Evolutionary conservation across 1,140 invertebrate genomes (phyloP).

Genomic region (Leptoteleia sp.): DNA sequence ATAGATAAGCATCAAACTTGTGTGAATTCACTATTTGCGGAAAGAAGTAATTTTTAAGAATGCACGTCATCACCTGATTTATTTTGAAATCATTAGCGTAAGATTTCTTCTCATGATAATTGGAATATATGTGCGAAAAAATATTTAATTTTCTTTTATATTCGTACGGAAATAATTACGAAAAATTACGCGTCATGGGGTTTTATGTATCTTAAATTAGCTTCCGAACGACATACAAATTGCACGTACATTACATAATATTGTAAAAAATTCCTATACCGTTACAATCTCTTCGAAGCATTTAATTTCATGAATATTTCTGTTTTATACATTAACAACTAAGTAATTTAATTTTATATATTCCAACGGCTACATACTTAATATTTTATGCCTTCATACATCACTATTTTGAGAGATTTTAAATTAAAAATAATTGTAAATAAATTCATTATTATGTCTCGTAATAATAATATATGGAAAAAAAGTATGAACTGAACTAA

Average conservation of each 20-base stretch:
- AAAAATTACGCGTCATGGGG: slow-evolving; percentile 5
- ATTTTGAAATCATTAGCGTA: slow-evolving; percentile 14
- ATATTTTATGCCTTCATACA: too few species aligned
- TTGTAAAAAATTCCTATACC: slow-evolving; percentile 3
- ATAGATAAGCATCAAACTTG: not conserved
- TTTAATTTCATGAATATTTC: too few species aligned
- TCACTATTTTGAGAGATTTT: too few species aligned
- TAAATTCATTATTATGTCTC: too few species aligned
- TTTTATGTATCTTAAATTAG: not conserved
- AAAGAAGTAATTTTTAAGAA: slow-evolving; percentile 6
- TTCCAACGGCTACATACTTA: too few species aligned
- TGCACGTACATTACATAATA: slow-evolving; percentile 14
- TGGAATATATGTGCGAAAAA: slow-evolving; percentile 15
- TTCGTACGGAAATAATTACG: slow-evolving; percentile 21
- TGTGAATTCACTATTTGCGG: not conserved
- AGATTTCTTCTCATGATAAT: slow-evolving; percentile 26
- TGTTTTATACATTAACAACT: too few species aligned
- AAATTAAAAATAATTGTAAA: too few species aligned
- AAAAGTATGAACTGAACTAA: too few species aligned
- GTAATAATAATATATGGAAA: too few species aligned
- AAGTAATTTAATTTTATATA: too few species aligned
- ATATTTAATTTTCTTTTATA: slow-evolving; percentile 23
- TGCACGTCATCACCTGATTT: slow-evolving; percentile 4
- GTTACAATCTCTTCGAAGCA: too few species aligned
- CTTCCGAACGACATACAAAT: slow-evolving; percentile 8